Percentiles rank a stretch among this genome's conserved stretches.
Conservation (phyloP, 1,140 invertebrate species). For the Lordiphosa clarofinis region DNA sequence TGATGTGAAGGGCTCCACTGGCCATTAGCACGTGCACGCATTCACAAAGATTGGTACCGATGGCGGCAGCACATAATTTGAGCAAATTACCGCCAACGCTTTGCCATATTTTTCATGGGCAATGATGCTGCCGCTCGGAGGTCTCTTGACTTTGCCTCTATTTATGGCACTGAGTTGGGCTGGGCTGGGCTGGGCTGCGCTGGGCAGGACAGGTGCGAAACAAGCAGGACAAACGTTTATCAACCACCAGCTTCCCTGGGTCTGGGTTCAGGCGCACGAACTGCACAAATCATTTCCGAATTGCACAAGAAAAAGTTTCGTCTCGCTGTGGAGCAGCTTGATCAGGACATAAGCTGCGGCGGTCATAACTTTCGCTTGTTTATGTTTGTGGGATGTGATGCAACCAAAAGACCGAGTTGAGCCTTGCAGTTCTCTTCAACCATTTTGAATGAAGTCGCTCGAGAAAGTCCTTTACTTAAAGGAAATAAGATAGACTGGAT, state of each 20-base stretch:
- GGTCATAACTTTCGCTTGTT: slow-evolving; percentile 66
- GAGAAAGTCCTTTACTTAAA: too few species aligned
- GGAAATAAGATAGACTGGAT: too few species aligned
- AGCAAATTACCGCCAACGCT: slow-evolving; percentile 68
- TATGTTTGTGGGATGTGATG: slow-evolving; percentile 67
- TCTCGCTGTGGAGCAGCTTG: slow-evolving; percentile 37
- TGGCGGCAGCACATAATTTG: slow-evolving; percentile 67
- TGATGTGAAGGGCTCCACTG: slow-evolving; percentile 53
- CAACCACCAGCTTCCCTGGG: slow-evolving; percentile 19
- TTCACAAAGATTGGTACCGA: slow-evolving; percentile 42
- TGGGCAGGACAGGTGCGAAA: slow-evolving; percentile 62
- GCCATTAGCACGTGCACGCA: slow-evolving; percentile 72
- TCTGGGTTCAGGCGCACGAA: slow-evolving; percentile 41
- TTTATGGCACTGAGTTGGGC: slow-evolving; percentile 27
- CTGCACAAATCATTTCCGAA: slow-evolving; percentile 74
- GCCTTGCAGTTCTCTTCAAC: not conserved
- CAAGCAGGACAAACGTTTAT: slow-evolving; percentile 61
- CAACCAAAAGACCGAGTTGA: slow-evolving; percentile 22
- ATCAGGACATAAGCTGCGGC: slow-evolving; percentile 63
- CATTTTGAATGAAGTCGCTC: not conserved
- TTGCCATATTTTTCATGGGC: slow-evolving; percentile 62
- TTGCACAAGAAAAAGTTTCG: slow-evolving; percentile 67
- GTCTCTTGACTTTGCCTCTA: slow-evolving; percentile 40
- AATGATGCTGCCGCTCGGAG: slow-evolving; percentile 57
- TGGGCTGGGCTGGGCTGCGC: slow-evolving; percentile 5